Evolutionary conservation across 1,140 invertebrate species (phyloP), one percentile per base, ranked within the genome.

Genomic region (Lysiphlebus fabarum): DNA sequence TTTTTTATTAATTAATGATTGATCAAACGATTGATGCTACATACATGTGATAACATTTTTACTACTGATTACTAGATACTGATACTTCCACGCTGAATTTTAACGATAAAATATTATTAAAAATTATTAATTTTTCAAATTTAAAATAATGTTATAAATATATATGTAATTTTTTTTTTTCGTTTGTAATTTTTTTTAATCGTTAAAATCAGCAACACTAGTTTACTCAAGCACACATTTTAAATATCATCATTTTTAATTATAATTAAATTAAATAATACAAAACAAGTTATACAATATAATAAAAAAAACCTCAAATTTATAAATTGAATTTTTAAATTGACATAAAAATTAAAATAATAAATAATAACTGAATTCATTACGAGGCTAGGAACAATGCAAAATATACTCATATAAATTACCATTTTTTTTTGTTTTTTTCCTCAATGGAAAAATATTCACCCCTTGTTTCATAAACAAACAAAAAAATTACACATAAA

Each of bases 41-140:
- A 77, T 74, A 80, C 72, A 73, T 80, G 78, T 80, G 78, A 80
- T 80, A 80, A 73, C n/a, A n/a, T 73, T 80, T 80, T 73, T 79
- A 80, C 78, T 74, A 71, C 77, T 80, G 76, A 77, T 78, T 79
- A 78, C 77, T 79, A n/a, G n/a, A n/a, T n/a, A 78, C 76, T 77
- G 76, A 78, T 73, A 80, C 78, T 80, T 80, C 77, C 78, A 61
- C 38, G 70, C 67, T 65, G 68, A 58, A 58, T 51, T 63, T 58
- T 66, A 64, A 67, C 67, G 59, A 36, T 37, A n/a, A 36, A 51
- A 51, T 45, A 49, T 47, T 49, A 49, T 49, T 34, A 49, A 49
- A 49, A 49, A 34, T n/a, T n/a, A n/a, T n/a, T n/a, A n/a, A n/a
- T n/a, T n/a, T n/a, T n/a, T n/a, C n/a, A n/a, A n/a, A 17, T 17